Evolutionary conservation across 2,113 vertebrate genomes (phyloP).

Genomic region (Alaudala cheleensis): DNA sequence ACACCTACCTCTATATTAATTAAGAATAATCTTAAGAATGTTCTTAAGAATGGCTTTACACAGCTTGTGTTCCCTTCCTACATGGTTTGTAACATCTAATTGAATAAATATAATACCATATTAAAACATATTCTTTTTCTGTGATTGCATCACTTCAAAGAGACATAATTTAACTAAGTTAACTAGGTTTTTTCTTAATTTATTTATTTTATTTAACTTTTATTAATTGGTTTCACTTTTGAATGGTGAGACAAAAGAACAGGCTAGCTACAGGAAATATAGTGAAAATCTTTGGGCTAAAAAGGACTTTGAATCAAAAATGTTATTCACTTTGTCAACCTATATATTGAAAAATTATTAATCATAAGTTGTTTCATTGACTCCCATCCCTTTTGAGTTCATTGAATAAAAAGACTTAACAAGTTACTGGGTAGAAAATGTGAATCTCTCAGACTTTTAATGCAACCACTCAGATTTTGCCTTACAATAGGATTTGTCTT

Average conservation of each 20-base stretch:
- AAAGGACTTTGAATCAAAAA: neutral
- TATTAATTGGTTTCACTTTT: neutral
- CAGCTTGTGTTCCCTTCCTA: neutral
- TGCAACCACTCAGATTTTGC: neutral
- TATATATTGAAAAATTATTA: neutral
- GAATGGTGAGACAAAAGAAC: neutral
- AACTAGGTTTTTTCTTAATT: accelerated
- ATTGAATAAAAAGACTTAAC: neutral
- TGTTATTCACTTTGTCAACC: neutral
- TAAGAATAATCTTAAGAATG: neutral
- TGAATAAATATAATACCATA: neutral
- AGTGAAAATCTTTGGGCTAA: neutral
- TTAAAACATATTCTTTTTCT: neutral
- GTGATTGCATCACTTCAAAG: neutral
- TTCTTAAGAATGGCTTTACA: neutral
- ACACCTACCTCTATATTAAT: neutral
- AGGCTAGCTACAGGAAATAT: neutral
- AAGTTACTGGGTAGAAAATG: neutral
- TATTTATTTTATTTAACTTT: neutral
- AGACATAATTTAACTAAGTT: accelerated
- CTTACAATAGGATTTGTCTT: neutral
- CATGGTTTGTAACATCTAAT: neutral
- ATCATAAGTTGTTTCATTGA: neutral
- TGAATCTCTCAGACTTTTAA: neutral
- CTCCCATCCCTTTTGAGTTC: neutral